Evolutionary conservation across 2,113 vertebrate species (phyloP).

Genomic region (Saccopteryx bilineata): DNA sequence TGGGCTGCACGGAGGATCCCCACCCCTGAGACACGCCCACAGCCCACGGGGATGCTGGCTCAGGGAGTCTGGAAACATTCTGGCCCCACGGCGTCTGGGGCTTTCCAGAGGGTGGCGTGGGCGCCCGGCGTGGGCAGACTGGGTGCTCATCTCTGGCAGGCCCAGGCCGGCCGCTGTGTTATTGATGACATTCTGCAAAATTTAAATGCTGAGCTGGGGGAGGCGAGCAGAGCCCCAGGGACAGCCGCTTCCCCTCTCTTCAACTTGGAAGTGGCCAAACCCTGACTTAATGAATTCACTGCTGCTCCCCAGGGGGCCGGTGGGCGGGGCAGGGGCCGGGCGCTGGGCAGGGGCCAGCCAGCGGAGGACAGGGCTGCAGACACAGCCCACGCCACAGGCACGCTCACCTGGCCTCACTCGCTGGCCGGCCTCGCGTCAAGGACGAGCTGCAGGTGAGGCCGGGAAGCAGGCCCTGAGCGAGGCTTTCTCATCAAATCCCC

Average conservation of each 20-base stretch:
- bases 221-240: background rate
- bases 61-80: background rate
- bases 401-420: accelerated
- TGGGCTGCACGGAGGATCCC: background rate
- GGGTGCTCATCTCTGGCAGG: constrained; percentile 43
- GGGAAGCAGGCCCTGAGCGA: accelerated
- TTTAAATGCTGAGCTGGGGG: background rate
- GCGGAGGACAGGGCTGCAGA: background rate
- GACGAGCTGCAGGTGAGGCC: accelerated
- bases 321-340: background rate
- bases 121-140: background rate
- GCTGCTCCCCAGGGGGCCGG: background rate
- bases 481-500: accelerated
- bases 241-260: background rate
- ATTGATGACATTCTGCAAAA: constrained; percentile 43
- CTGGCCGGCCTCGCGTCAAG: accelerated
- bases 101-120: background rate
- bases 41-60: background rate
- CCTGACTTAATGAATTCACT: background rate
- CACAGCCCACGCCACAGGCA: accelerated
- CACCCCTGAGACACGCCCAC: background rate
- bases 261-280: constrained; percentile 28
- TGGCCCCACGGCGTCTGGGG: background rate
- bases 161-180: background rate
- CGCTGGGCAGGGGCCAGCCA: accelerated